Evolutionary conservation across 2,888 invertebrate genomes (phyloP).

Genomic region (Vesta saturnalis): DNA sequence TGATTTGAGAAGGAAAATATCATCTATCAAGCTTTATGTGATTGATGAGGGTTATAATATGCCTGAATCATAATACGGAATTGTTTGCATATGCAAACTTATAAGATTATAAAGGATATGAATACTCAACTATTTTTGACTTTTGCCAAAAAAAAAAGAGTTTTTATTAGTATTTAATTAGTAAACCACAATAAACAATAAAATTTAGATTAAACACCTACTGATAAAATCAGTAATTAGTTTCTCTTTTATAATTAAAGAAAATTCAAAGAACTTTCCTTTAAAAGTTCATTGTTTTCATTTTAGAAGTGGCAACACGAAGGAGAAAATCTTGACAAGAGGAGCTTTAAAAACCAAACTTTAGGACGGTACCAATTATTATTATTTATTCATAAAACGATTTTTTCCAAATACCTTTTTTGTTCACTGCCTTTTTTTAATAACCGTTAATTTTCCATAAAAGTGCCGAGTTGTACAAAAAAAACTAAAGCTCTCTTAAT

Average conservation of each 20-base stretch:
- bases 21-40: slow-evolving; percentile 8
- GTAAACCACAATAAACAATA: too few species aligned
- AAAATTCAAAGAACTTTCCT: too few species aligned
- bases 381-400: background rate
- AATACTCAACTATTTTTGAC: too few species aligned
- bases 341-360: too few species aligned
- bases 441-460: background rate
- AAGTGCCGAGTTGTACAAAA: background rate
- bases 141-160: too few species aligned
- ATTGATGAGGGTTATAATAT: slow-evolving; percentile 6
- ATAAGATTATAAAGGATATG: too few species aligned
- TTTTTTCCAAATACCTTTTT: background rate
- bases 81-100: background rate
- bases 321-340: background rate
- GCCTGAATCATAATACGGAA: background rate
- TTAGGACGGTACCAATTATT: slow-evolving; percentile 12
- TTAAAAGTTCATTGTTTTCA: too few species aligned
- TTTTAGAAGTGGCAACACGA: too few species aligned
- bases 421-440: background rate
- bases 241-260: too few species aligned
- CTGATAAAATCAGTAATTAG: too few species aligned
- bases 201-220: too few species aligned
- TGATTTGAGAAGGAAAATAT: background rate
- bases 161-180: too few species aligned
- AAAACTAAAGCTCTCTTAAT: background rate